Evolutionary conservation across 2,888 invertebrate species (phyloP).

Genomic region (Marronus borbonicus): DNA sequence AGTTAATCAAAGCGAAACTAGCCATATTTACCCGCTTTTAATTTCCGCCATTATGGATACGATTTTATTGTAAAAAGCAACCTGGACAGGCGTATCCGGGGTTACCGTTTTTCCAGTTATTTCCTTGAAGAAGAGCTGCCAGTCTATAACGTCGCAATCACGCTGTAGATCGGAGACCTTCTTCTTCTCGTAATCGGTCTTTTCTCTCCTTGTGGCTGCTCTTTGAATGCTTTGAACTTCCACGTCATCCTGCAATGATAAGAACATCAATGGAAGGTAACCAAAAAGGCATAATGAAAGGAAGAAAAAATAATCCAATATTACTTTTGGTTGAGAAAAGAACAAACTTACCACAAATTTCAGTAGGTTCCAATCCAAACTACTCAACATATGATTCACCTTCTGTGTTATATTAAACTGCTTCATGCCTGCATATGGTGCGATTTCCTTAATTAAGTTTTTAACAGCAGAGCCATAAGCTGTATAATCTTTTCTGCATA

Average conservation of each 20-base stretch:
- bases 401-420: background rate
- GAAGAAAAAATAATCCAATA: too few relatives aligned
- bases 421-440: background rate
- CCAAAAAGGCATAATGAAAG: too few relatives aligned
- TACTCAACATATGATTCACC: background rate
- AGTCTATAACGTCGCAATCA: conserved; percentile 6
- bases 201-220: background rate
- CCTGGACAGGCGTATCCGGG: background rate
- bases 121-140: conserved; percentile 26
- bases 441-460: background rate
- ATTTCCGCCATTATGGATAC: too few relatives aligned
- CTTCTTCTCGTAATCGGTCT: background rate
- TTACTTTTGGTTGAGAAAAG: too few relatives aligned
- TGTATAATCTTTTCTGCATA: background rate
- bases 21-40: too few relatives aligned
- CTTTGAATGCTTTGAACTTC: background rate
- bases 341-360: background rate
- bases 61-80: conserved; percentile 13
- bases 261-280: background rate
- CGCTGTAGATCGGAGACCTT: conserved; percentile 9
- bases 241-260: background rate
- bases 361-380: background rate
- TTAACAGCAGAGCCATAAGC: background rate
- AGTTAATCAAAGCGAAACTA: too few relatives aligned
- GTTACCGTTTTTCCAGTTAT: background rate